Conservation (phyloP, 1,140 invertebrate species). For the Aphidius ervi region DNA sequence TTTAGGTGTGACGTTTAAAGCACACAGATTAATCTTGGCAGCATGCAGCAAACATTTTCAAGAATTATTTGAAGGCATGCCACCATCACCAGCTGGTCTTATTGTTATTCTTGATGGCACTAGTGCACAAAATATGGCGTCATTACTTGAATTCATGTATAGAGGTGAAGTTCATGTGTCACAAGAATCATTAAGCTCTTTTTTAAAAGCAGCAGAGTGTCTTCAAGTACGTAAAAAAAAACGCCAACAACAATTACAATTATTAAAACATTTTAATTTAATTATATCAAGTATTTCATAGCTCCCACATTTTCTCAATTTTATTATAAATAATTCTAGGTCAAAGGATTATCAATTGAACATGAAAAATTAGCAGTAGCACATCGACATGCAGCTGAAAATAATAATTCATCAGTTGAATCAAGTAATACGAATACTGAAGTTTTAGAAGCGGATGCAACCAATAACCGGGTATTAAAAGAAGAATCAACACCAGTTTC, state of each 20-base stretch:
- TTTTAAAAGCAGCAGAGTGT: slow-evolving; percentile 85
- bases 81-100: slow-evolving; percentile 72
- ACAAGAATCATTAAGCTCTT: slow-evolving; percentile 82
- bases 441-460: slow-evolving; percentile 22
- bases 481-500: slow-evolving; percentile 50
- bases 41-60: slow-evolving; percentile 93
- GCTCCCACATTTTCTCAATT: too few relatives aligned
- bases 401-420: slow-evolving; percentile 43
- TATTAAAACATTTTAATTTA: too few relatives aligned
- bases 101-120: slow-evolving; percentile 86
- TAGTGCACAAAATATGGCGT: slow-evolving; percentile 81
- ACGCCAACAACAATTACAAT: too few relatives aligned
- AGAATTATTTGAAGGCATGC: slow-evolving; percentile 84
- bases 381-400: slow-evolving; percentile 57
- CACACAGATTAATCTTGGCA: slow-evolving; percentile 85
- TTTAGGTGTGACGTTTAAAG: slow-evolving; percentile 84
- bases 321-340: slow-evolving; percentile 45
- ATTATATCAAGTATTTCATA: slow-evolving; percentile 20
- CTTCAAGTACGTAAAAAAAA: slow-evolving; percentile 62
- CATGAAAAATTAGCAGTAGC: slow-evolving; percentile 69
- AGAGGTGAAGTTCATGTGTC: slow-evolving; percentile 88
- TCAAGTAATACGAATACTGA: slow-evolving; percentile 23
- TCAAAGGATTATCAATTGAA: slow-evolving; percentile 75
- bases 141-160: slow-evolving; percentile 89
- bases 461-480: slow-evolving; percentile 38